Conservation (phyloP, 2,888 invertebrate species). For the Amblyjoppa fuscipennis region DNA sequence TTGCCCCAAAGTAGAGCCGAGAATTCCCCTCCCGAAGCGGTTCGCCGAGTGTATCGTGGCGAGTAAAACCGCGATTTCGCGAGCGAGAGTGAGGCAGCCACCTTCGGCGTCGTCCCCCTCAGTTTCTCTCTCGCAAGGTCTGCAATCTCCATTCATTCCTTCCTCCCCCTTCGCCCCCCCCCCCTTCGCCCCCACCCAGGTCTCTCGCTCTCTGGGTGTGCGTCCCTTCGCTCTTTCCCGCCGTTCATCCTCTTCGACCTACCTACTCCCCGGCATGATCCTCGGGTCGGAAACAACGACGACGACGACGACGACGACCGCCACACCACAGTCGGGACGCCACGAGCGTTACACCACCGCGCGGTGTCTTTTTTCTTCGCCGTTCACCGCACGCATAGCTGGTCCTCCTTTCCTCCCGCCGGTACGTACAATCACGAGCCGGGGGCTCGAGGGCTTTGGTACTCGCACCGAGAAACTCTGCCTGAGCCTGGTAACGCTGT, state of each 20-base stretch:
- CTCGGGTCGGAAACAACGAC: conserved; percentile 60
- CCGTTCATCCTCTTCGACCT: conserved; percentile 54
- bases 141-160: conserved; percentile 83
- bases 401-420: not conserved
- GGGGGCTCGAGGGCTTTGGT: too few relatives aligned
- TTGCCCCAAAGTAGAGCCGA: not conserved
- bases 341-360: conserved; percentile 34
- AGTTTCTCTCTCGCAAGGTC: conserved; percentile 74
- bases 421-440: not conserved
- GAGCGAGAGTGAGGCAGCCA: not conserved
- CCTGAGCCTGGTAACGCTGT: conserved; percentile 73
- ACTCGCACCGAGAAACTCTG: not conserved
- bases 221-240: conserved; percentile 55
- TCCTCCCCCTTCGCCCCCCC: conserved; percentile 68
- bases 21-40: not conserved
- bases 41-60: conserved; percentile 8
- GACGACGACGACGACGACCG: conserved; percentile 45
- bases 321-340: conserved; percentile 37
- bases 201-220: conserved; percentile 56
- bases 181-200: conserved; percentile 29
- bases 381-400: not conserved
- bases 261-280: conserved; percentile 55
- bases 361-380: not conserved
- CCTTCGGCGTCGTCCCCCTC: conserved; percentile 55
- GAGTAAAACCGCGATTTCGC: conserved; percentile 19